These are phyloP conservation scores for Melipona bicolor DNA, from an alignment of 2,888 invertebrate species.

Conservation along the genomic window DNA sequence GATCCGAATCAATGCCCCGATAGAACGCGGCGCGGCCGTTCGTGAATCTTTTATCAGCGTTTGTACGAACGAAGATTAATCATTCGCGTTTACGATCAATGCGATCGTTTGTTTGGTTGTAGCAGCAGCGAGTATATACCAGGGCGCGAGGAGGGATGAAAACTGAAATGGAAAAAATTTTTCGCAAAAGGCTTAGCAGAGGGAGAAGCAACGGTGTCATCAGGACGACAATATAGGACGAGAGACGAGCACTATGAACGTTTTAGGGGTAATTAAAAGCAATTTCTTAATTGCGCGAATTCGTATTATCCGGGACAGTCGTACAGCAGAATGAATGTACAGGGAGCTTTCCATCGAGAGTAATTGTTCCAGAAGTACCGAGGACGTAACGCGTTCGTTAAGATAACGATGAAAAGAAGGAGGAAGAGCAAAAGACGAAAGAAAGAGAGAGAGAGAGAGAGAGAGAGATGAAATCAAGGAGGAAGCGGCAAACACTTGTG, in stretches of 20 bases:
- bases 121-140: background rate
- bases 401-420: background rate
- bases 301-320: conserved; percentile 4
- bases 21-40: background rate
- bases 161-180: no score
- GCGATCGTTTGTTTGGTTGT: no score
- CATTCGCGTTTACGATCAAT: conserved; percentile 26
- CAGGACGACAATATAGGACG: background rate
- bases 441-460: background rate
- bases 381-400: background rate
- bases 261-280: conserved; percentile 17
- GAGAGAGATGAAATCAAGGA: conserved; percentile 3
- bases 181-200: no score
- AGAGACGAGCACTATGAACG: background rate
- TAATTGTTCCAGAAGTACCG: background rate
- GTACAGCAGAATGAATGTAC: background rate
- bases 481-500: background rate
- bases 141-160: no score
- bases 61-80: conserved; percentile 39
- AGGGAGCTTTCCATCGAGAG: background rate
- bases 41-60: conserved; percentile 15
- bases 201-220: background rate
- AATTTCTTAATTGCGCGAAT: conserved; percentile 28
- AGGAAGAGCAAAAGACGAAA: background rate
- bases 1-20: background rate